Base-by-base conservation (phyloP, 2,797 vertebrate genomes). In the Ctenosaura bakeri region DNA sequence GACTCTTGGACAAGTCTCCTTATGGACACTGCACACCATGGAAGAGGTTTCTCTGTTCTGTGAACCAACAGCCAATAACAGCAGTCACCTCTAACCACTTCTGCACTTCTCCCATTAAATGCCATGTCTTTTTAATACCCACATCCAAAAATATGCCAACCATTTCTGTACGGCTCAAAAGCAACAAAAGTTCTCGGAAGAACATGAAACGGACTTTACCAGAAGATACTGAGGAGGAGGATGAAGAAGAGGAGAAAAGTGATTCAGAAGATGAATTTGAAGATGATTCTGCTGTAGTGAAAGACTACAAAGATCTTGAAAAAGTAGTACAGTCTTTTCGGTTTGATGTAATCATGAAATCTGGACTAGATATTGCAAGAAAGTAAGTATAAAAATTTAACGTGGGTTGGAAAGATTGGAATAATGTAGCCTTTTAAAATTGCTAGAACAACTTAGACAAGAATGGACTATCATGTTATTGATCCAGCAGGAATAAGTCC, bases 261-360 rank as follows among this genome's bases (percentile, higher is more conserved):
- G 96, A 98, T 93, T 96, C 96, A 86, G 98, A 99, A 89, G 98
- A 98, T 29, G 98, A 97, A 92, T 93, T 92, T 18, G 97, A 97
- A 90, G 93, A 96, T 35, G 97, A 98, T 73, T 93, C 97, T 4
- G 89, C 86, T 0, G 7, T 97, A 89, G 97, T 97, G 14, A 98
- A 98, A 94, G 98, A 98, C 95, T 99, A 98, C 95, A 99, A 98
- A 95, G 99, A 99, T 93, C 92, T 98, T 73, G 98, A 99, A 85
- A 99, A 97, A 96, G 95, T 96, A 1, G 98, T 99, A 66, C 98
- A 96, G 87, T 99, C 98, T 54, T 97, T 99, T 62, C 98, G 99
- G 0, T 99, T 97, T 0, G 99, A 99, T 14, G 89, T 98, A 16
- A 66, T 99, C 89, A 96, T 99, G 94, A 99, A 98, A 95, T 97